phyloP scores from a whole-genome alignment of 1,140 invertebrate genomes.

The Heliothis virescens region DNA sequence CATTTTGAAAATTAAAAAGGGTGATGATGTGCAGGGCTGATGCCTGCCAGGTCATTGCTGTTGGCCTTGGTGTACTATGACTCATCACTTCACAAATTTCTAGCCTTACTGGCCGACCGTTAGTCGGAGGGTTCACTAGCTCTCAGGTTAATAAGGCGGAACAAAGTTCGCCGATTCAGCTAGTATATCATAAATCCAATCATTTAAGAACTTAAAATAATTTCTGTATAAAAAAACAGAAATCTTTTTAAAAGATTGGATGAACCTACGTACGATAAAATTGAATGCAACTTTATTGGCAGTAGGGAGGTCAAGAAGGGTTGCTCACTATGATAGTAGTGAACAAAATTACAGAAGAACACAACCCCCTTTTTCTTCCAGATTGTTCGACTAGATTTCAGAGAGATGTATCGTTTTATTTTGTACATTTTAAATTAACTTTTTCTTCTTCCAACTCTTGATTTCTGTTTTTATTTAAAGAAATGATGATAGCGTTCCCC shows the following conservation, averaged over 20 bases:
- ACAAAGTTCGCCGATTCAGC: no score
- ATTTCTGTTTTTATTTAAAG: not conserved
- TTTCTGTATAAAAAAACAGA: not conserved
- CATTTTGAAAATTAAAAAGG: no score
- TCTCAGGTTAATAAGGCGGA: no score
- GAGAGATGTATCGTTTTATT: constrained; percentile 4
- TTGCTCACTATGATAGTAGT: not conserved
- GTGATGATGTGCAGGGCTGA: no score
- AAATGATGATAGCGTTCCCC: not conserved
- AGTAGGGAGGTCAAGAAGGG: not conserved
- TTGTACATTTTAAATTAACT: not conserved
- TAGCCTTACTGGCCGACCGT: no score
- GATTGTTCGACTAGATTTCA: constrained; percentile 14
- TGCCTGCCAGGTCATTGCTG: no score
- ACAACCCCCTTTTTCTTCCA: not conserved
- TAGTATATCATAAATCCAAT: no score
- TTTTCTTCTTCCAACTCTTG: not conserved
- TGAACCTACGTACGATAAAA: not conserved
- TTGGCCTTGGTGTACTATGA: no score
- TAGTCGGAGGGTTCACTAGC: no score
- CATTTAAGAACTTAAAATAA: constrained; percentile 3
- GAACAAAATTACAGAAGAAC: constrained; percentile 9
- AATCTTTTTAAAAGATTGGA: constrained; percentile 8
- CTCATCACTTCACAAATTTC: no score
- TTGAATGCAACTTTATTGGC: not conserved